phyloP scores from a whole-genome alignment of 2,888 invertebrate genomes.

The Lottia gigantea region DNA sequence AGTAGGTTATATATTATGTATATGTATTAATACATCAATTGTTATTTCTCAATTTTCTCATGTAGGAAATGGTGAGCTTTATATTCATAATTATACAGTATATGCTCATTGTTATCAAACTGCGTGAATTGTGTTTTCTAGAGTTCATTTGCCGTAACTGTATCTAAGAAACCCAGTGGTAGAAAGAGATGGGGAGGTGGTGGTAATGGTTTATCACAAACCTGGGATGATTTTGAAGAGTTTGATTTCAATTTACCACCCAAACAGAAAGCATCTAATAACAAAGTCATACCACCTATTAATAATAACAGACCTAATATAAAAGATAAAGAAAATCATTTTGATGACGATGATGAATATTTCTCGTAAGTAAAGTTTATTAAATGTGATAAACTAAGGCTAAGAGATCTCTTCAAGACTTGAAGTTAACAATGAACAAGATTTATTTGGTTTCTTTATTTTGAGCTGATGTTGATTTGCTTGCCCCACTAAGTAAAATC shows the following conservation, averaged over 20 bases:
- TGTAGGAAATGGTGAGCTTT: too few relatives aligned
- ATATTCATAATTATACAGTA: too few relatives aligned
- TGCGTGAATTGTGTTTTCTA: slow-evolving; percentile 14
- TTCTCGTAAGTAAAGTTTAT: slow-evolving; percentile 43
- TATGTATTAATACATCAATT: too few relatives aligned
- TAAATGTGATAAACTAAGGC: too few relatives aligned
- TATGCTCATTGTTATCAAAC: too few relatives aligned
- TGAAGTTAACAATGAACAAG: too few relatives aligned
- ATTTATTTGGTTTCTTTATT: too few relatives aligned
- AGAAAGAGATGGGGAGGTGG: slow-evolving; percentile 60
- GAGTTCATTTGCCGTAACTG: slow-evolving; percentile 43
- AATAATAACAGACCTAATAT: slow-evolving; percentile 41
- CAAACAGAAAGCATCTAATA: slow-evolving; percentile 45
- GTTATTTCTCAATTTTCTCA: too few relatives aligned
- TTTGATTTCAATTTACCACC: slow-evolving; percentile 52
- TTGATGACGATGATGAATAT: slow-evolving; percentile 58
- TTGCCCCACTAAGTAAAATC: too few relatives aligned
- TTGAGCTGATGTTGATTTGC: too few relatives aligned
- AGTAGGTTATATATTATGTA: too few relatives aligned
- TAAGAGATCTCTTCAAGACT: too few relatives aligned
- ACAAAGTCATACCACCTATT: slow-evolving; percentile 43
- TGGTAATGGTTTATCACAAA: slow-evolving; percentile 48
- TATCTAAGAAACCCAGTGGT: slow-evolving; percentile 55
- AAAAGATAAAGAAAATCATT: slow-evolving; percentile 33
- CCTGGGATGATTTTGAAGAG: slow-evolving; percentile 64